Evolutionary conservation across 2,797 vertebrate species (phyloP), one percentile per base, ranked within the genome.

Genomic region (Tenualosa ilisha): DNA sequence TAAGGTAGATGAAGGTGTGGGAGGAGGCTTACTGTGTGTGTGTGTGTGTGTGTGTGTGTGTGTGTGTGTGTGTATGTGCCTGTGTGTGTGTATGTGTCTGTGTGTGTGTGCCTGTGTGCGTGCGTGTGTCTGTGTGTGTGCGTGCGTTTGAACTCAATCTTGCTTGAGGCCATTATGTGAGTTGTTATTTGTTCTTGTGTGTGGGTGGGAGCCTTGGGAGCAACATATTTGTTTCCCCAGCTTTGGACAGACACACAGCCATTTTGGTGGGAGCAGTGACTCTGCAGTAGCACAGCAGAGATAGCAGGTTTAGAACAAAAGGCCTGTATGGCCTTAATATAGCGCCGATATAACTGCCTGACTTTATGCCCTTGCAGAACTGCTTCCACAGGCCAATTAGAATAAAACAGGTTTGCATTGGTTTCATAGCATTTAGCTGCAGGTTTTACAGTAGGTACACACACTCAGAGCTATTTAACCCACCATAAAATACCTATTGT

Each of bases 81-180:
- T 79, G 13, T 46, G 72, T 43, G 3, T 63, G 59, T 63, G 59
- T 63, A 20, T 63, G 59, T 63, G 59, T 63, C 20, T 63, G 59
- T 63, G 15, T 63, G 17, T 61, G 13, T 24, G 59, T 61, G 22
- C 26, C 1, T 68, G 63, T 68, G 63, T 68, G 63, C 26, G 63
- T 68, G 68, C 15, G 31, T 17, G 31, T 79, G 15, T 43, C 3
- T 79, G 13, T 46, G 72, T 43, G 3, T 43, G 26, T 46, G 6
- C 22, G 6, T 6, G 40, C 22, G 40, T 46, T 46, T 79, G 37
- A 79, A 46, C 72, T 79, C 72, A 1, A 1, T 24, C 72, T 83
- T 65, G 59, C 82, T 83, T 43, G n/a, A 50, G 82, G 82, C 82
- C 59, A 65, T 63, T 65, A 50, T 46, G 56, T 49, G 75, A 85